Evolutionary conservation across 2,888 invertebrate species (phyloP), one percentile per base, ranked within the genome.

Genomic region (Acronicta psi): DNA sequence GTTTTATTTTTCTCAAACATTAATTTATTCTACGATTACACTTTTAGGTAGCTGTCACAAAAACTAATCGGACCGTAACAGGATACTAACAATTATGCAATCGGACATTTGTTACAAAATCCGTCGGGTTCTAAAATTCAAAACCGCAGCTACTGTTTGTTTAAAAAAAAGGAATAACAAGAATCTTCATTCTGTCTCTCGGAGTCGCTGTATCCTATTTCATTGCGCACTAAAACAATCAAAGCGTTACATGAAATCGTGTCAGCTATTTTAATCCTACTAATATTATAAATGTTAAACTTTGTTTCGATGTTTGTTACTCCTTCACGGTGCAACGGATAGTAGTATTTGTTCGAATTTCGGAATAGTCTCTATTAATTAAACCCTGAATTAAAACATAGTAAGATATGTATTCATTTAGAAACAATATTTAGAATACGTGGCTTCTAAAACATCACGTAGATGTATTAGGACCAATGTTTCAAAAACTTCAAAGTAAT

Each of bases 201-300:
- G 41, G 40, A 47, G 64, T 59, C 68, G 42, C 51, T 57, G 73
- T 65, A 65, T 83, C 77, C 40, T 25, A 69, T 83, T 82, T 77
- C 83, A 80, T 70, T 77, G 56, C 77, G 47, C 54, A 75, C 75
- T 73, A 74, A 79, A 79, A 83, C 81, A 80, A 82, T 81, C 68
- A 77, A 61, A 67, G 67, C 55, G 66, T 69, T 74, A 69, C 69
- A 71, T 62, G 54, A 71, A 82, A 77, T 73, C 56, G 76, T 81
- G 80, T 75, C 82, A 79, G 75, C 52, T 83, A 83, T 83, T 82
- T 80, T 65, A 65, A 65, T 50, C n/a, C n/a, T n/a, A n/a, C n/a
- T n/a, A n/a, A n/a, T n/a, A n/a, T n/a, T n/a, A n/a, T n/a, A n/a
- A n/a, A n/a, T n/a, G n/a, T n/a, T n/a, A n/a, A n/a, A n/a, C n/a